Base-by-base conservation (phyloP, 1,140 invertebrate genomes). In the Drosophila fuyamai region DNA sequence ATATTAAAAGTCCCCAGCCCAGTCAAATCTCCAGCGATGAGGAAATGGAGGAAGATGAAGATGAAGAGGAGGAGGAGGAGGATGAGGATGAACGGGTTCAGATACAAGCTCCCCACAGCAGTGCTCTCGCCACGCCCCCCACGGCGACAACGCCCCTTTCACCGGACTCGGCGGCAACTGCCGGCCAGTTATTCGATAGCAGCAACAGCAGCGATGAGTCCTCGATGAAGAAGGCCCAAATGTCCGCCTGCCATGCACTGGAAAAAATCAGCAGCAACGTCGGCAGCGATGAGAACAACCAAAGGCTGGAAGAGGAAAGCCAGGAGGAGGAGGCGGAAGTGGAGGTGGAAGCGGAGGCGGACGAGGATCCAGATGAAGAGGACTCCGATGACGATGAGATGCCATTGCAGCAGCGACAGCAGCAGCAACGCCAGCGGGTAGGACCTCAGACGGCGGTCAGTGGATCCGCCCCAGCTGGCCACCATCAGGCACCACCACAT, bases 131-230 rank as follows among this genome's bases (percentile, higher is more conserved):
- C n/a, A 82, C 81, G 46, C 81, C 90, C 51, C 90, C 90, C 60
- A 85, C 90, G 57, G 83, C 90, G n/a, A 89, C 74, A 51, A 86
- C 83, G 40, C 90, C 90, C 51, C 68, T 83, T 47, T 90, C 86
- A 7, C 90, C 90, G 5, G 86, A 92, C 32, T 92, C 90, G 43
- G 86, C 90, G 5, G 90, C 90, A 41, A 91, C 90, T 23, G 90
- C 90, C 3, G 90, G 90, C 2, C 90, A 91, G 62, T 71, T 90
- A 51, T 92, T 92, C 54, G 90, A 92, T 32, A 91, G 86, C 71
- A 91, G 90, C 81, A 90, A 89, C 58, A 92, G 90, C 67, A 92
- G 90, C 81, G 90, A 91, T 43, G 90, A 77, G 59, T 73, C 71
- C 14, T 80, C 78, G 12, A 85, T 92, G 90, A 91, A 92, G 35